A percentile compares a stretch with the other conserved stretches of the same genome.
Evolutionary conservation across 2,797 vertebrate species (phyloP).

Genomic region (Huso huso): DNA sequence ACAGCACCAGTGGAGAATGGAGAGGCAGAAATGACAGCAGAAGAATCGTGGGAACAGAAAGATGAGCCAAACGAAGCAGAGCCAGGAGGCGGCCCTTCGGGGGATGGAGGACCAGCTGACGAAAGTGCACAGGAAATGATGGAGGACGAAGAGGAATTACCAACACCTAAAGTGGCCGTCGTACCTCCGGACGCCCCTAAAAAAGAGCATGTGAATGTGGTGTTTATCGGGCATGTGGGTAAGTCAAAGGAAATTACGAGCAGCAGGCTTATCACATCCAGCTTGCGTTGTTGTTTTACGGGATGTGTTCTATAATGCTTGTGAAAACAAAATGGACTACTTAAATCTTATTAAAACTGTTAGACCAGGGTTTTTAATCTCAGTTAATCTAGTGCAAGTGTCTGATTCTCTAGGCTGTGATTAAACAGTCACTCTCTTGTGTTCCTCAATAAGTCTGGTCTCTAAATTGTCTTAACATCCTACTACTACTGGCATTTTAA

Average conservation of each 20-base stretch:
- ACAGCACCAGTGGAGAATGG: constrained; percentile 78
- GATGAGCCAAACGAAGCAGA: constrained; percentile 78
- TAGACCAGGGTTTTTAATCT: no score
- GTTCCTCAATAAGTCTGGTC: no score
- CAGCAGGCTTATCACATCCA: no score
- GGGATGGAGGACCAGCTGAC: constrained; percentile 55
- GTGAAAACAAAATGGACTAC: no score
- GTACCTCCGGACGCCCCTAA: constrained; percentile 81
- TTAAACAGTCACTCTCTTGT: no score
- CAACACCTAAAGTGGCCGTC: constrained; percentile 70
- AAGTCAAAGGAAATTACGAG: constrained; percentile 39
- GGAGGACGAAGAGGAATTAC: constrained; percentile 89
- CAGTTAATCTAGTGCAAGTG: no score
- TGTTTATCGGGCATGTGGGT: constrained; percentile 98
- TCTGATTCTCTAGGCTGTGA: no score
- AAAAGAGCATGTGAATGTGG: constrained; percentile 95
- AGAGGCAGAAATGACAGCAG: constrained; percentile 77
- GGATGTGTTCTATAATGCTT: no score
- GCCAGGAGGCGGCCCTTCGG: constrained; percentile 57
- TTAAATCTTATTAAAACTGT: no score
- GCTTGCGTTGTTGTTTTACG: no score
- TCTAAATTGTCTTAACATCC: no score
- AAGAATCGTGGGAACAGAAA: constrained; percentile 95
- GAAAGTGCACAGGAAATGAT: constrained; percentile 76
- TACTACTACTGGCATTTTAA: no score